A percentile compares a stretch with the other conserved stretches of the same genome.
phyloP scores from a whole-genome alignment of 2,797 vertebrate genomes.

The Calcarius lapponicus region DNA sequence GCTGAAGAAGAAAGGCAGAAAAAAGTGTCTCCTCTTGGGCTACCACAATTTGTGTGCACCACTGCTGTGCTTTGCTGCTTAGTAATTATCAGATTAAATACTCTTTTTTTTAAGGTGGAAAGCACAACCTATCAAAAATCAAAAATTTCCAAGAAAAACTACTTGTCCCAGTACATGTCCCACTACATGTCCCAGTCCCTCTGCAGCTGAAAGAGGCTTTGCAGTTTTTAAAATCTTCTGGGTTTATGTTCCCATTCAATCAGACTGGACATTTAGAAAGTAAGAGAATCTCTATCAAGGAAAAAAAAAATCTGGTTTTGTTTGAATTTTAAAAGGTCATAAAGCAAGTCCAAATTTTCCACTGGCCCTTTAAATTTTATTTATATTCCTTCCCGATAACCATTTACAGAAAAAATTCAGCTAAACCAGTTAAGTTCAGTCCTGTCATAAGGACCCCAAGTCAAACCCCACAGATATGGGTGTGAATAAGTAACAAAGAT shows the following conservation, averaged over 20 bases:
- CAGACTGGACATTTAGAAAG: neutral
- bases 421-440: neutral
- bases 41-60: neutral
- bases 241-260: neutral
- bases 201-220: neutral
- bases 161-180: too few species aligned
- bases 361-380: neutral
- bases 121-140: neutral
- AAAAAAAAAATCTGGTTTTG: neutral
- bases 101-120: neutral
- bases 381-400: neutral
- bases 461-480: neutral
- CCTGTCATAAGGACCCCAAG: accelerated
- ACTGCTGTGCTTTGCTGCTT: neutral
- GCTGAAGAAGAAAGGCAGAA: neutral
- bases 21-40: neutral
- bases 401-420: neutral
- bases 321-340: neutral
- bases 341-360: neutral
- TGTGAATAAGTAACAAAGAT: neutral
- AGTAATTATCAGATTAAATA: neutral
- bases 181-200: neutral
- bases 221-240: neutral
- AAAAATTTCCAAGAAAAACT: neutral
- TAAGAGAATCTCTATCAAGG: neutral